These are phyloP conservation scores for Drosophila subquinaria DNA, from an alignment of 2,888 invertebrate genomes.

Conservation along the genomic window DNA sequence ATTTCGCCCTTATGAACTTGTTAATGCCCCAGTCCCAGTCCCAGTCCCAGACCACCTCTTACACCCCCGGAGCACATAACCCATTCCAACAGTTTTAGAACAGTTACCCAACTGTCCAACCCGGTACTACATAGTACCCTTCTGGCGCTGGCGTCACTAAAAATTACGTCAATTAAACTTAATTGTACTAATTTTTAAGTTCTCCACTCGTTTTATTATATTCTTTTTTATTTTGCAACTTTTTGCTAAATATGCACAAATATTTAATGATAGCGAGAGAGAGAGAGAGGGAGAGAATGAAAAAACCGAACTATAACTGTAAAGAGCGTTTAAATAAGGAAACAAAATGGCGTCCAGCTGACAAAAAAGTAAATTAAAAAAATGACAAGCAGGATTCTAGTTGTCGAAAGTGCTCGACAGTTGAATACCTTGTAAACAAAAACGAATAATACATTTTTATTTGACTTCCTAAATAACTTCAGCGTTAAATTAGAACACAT, in stretches of 20 bases:
- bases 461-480: background rate
- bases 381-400: background rate
- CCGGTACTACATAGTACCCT: background rate
- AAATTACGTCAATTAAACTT: constrained; percentile 77
- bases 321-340: constrained; percentile 52
- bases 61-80: background rate
- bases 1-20: constrained; percentile 74
- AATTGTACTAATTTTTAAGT: constrained; percentile 74
- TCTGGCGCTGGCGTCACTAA: constrained; percentile 47
- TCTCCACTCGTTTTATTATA: constrained; percentile 11
- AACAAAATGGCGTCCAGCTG: constrained; percentile 72
- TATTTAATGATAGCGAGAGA: constrained; percentile 43
- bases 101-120: constrained; percentile 14
- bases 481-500: background rate
- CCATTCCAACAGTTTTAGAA: constrained; percentile 11
- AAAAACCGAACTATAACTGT: constrained; percentile 29
- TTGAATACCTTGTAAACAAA: background rate
- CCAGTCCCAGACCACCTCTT: too few species aligned
- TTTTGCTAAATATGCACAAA: constrained; percentile 69
- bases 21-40: constrained; percentile 34
- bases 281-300: background rate
- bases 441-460: background rate
- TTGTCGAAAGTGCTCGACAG: background rate
- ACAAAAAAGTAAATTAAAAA: constrained; percentile 45
- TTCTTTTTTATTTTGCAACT: constrained; percentile 17